These are phyloP conservation scores for Lemur catta DNA, from an alignment of 2,797 vertebrate species.

Conservation along the genomic window DNA sequence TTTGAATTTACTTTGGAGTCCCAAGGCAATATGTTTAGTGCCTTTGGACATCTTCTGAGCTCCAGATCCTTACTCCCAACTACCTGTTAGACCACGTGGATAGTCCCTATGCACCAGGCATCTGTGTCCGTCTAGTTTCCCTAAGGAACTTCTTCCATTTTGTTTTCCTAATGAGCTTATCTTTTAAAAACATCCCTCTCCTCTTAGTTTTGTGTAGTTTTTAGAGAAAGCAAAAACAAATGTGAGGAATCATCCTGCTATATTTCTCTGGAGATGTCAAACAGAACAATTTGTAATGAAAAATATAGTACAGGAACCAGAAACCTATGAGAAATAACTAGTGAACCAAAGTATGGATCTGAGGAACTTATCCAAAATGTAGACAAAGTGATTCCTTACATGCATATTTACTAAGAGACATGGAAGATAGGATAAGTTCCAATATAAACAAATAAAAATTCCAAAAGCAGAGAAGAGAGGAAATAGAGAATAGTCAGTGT, in stretches of 20 bases:
- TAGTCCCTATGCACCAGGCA: not conserved
- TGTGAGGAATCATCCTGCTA: not conserved
- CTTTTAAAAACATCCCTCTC: not conserved
- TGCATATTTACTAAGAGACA: not conserved
- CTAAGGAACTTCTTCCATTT: not conserved
- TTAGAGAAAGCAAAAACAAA: slow-evolving; percentile 36
- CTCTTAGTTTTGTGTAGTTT: not conserved
- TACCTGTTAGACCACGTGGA: not conserved
- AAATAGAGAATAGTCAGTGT: not conserved
- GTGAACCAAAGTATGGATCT: not conserved
- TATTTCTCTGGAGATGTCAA: slow-evolving; percentile 13
- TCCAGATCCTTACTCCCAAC: not conserved
- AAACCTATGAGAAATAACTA: not conserved
- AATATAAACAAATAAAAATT: not conserved
- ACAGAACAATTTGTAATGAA: not conserved
- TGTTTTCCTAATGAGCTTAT: not conserved
- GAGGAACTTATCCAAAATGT: not conserved
- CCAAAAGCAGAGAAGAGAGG: not conserved
- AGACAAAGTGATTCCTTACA: not conserved
- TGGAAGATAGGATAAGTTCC: not conserved
- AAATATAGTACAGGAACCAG: not conserved
- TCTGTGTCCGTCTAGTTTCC: not conserved
- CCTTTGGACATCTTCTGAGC: not conserved
- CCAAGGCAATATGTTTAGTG: not conserved
- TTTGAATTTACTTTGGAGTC: slow-evolving; percentile 16